Evolutionary conservation across 2,113 vertebrate genomes (phyloP).

Genomic region (Butorides virescens): DNA sequence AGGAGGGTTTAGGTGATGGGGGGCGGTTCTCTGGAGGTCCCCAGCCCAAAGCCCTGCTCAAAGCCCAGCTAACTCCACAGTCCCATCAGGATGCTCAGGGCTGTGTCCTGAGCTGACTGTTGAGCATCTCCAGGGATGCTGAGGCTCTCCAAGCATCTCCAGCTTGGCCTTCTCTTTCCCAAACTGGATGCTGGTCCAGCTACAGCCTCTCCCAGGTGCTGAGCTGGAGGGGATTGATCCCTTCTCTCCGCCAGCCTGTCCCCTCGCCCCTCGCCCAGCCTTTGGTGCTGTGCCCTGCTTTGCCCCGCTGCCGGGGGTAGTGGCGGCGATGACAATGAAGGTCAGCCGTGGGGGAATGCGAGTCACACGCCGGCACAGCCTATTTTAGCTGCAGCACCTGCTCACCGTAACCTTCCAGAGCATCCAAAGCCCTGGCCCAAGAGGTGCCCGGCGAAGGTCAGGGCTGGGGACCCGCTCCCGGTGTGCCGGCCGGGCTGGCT

Average conservation of each 20-base stretch:
- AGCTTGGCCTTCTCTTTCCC: background rate
- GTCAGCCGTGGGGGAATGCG: background rate
- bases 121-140: background rate
- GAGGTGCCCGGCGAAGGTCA: background rate
- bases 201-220: background rate
- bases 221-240: background rate
- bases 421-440: background rate
- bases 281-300: background rate
- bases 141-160: background rate
- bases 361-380: background rate
- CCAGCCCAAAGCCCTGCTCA: background rate
- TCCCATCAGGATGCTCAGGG: background rate
- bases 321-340: background rate
- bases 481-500: background rate
- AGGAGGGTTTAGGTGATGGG: background rate
- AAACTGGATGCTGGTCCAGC: too few species aligned
- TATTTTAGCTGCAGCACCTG: slow-evolving; percentile 12
- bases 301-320: background rate
- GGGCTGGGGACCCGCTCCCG: background rate
- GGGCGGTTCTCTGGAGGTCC: background rate
- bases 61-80: accelerated
- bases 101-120: background rate
- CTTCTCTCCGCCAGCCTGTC: background rate
- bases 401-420: background rate
- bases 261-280: background rate